phyloP scores from a whole-genome alignment of 30 jellyfish, hydroid and myxozoan genomes.

The Aurelia sp. region DNA sequence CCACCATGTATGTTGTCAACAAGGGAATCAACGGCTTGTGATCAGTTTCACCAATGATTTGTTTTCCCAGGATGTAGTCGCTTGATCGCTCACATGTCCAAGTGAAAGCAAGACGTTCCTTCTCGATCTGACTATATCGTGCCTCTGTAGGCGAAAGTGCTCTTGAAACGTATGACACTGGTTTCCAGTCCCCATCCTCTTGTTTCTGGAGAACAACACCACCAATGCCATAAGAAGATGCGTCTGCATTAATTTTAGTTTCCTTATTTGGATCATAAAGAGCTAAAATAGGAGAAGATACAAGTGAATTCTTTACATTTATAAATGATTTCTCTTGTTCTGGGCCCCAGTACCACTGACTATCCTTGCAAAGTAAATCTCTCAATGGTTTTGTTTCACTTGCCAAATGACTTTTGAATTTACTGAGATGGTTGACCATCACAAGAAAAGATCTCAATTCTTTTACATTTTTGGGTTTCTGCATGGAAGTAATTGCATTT shows the following conservation, averaged over 20 bases:
- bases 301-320: constrained; percentile 38
- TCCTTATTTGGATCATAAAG: constrained; percentile 53
- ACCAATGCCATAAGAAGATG: constrained; percentile 14
- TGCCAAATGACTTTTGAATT: constrained; percentile 46
- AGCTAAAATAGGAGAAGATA: constrained; percentile 59
- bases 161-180: constrained; percentile 16
- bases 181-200: constrained; percentile 58
- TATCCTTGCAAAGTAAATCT: constrained; percentile 41
- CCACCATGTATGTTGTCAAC: no score
- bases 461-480: neutral
- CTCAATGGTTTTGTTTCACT: constrained; percentile 42
- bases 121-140: constrained; percentile 29
- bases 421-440: neutral
- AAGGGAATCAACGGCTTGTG: no score
- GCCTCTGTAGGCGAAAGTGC: constrained; percentile 69
- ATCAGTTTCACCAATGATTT: no score
- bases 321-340: constrained; percentile 16
- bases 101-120: neutral
- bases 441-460: constrained; percentile 43
- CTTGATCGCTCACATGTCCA: constrained; percentile 49
- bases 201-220: constrained; percentile 56
- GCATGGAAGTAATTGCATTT: no score
- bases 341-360: no score
- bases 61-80: no score
- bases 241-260: neutral